Base-by-base conservation (phyloP, 2,797 vertebrate species). In the Eulemur coronatus region DNA sequence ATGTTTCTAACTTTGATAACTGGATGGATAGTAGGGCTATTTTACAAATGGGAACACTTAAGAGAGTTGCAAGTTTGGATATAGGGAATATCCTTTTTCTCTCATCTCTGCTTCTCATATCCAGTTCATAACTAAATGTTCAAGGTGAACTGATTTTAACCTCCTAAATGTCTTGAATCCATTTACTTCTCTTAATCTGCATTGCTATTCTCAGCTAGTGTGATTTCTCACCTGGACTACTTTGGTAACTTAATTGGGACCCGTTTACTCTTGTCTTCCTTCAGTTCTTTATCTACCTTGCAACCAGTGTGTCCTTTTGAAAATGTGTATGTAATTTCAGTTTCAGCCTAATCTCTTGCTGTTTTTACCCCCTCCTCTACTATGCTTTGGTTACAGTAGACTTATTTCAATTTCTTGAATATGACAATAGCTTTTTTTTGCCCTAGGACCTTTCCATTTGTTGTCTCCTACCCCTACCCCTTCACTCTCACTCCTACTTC, bases 1-100 rank as follows among this genome's bases (percentile, higher is more conserved):
- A 52, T 94, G n/a, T 96, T 79, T 92, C 50, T 88, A 38, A 78
- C 70, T 94, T 81, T 79, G 48, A 38, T 88, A 88, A 28, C 43
- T 70, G 15, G 28, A 22, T 90, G 30, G 41, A 33, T 95, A 4
- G n/a, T 78, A 26, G n/a, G 52, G 2, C 22, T 43, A 11, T 84
- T 96, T 93, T 75, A 84, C 73, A 57, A 72, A 59, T 82, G 41
- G 22, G 35, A 50, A 70, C 13, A 81, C 26, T 84, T 65, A 69
- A 59, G 67, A 86, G 41, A 80, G 50, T 89, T 92, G 41, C 17
- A 95, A 73, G 28, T 75, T 69, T 50, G 33, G 28, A 41, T 72
- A 4, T 75, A 73, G 63, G 41, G 11, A 90, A 9, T 86, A 41
- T 20, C 24, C 4, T 87, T 69, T 91, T 89, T 55, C 6, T 94